These are phyloP conservation scores for Dendroctonus ponderosae DNA, from an alignment of 1,140 invertebrate genomes.

Conservation along the genomic window DNA sequence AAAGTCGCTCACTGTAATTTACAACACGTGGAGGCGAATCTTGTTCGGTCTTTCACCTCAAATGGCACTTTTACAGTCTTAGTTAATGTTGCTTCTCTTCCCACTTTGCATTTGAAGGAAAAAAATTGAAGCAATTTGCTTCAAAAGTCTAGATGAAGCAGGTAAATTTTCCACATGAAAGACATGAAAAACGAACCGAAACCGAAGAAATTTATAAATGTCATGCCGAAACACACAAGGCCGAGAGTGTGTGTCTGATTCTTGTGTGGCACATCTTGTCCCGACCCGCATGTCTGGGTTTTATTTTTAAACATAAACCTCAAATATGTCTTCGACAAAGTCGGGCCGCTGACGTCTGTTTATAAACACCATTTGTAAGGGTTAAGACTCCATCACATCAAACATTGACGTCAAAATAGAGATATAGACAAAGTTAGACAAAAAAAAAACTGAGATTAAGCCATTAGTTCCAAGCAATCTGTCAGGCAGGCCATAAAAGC, in stretches of 20 bases:
- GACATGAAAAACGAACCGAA: no score
- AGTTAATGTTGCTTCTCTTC: no score
- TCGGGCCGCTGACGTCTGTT: slow-evolving; percentile 23
- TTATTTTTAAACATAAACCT: slow-evolving; percentile 28
- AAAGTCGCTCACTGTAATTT: no score
- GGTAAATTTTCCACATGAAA: no score
- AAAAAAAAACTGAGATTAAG: not conserved
- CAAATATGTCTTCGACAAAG: slow-evolving; percentile 24
- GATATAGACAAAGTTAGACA: not conserved
- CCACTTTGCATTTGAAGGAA: no score
- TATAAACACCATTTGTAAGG: slow-evolving; percentile 30
- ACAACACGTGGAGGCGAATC: no score
- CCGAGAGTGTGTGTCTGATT: slow-evolving; percentile 5
- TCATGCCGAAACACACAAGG: slow-evolving; percentile 15
- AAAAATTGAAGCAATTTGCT: no score
- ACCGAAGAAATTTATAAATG: slow-evolving; percentile 9
- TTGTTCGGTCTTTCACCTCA: no score
- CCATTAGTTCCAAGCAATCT: not conserved
- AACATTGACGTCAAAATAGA: slow-evolving; percentile 11
- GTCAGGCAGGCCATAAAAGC: no score
- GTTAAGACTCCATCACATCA: slow-evolving; percentile 15
- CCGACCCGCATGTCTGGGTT: slow-evolving; percentile 15
- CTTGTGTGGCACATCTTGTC: slow-evolving; percentile 26
- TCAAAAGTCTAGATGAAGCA: no score
- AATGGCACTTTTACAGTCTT: no score